Percentiles rank a stretch among this genome's conserved stretches.
Evolutionary conservation across 1,140 invertebrate species (phyloP).

Genomic region (Cataglyphis hispanica): DNA sequence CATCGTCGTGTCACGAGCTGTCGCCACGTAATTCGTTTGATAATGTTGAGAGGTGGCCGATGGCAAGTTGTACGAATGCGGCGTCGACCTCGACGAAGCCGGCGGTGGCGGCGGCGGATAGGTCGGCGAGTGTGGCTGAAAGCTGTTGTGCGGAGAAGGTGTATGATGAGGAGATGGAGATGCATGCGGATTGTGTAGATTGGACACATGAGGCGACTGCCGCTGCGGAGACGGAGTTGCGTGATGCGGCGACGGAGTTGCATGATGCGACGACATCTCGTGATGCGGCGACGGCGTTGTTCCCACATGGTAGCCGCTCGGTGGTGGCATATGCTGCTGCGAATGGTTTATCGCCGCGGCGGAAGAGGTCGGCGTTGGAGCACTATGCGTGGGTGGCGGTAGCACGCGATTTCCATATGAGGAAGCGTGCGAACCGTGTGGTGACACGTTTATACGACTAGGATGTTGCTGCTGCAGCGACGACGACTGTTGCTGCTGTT

Average conservation of each 20-base stretch:
- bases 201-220: constrained; percentile 80
- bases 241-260: constrained; percentile 75
- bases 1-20: constrained; percentile 59
- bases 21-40: constrained; percentile 71
- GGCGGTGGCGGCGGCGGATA: constrained; percentile 78
- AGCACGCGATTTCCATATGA: constrained; percentile 72
- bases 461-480: constrained; percentile 71
- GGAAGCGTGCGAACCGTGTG: constrained; percentile 64
- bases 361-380: constrained; percentile 73
- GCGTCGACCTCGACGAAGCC: constrained; percentile 65
- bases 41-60: constrained; percentile 79
- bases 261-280: constrained; percentile 63
- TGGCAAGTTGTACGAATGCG: constrained; percentile 76
- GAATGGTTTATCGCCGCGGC: constrained; percentile 70
- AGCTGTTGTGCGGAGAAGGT: constrained; percentile 79
- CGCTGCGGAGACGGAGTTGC: constrained; percentile 76
- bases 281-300: constrained; percentile 73
- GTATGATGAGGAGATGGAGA: constrained; percentile 76
- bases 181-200: constrained; percentile 78
- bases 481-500: constrained; percentile 63
- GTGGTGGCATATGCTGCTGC: constrained; percentile 77
- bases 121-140: constrained; percentile 83
- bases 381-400: constrained; percentile 64
- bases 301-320: constrained; percentile 72
- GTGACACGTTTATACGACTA: constrained; percentile 75